Evolutionary conservation across 2,113 vertebrate genomes (phyloP).

Genomic region (Puntigrus tetrazona): DNA sequence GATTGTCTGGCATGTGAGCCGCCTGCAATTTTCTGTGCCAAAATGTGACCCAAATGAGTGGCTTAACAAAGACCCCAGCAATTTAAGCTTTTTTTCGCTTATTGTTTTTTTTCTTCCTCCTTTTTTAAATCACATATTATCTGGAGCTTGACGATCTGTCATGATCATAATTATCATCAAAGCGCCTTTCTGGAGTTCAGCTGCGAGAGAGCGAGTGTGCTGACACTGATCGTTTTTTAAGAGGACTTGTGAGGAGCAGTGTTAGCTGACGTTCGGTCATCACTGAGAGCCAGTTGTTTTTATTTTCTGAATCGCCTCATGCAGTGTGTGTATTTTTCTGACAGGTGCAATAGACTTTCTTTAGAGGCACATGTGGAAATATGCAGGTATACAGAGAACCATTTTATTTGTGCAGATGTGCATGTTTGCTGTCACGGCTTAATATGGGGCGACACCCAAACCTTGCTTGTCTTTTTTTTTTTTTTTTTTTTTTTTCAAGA

Average conservation of each 20-base stretch:
- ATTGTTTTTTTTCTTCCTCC: slow-evolving; percentile 20
- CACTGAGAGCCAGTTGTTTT: slow-evolving; percentile 17
- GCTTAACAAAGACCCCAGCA: slow-evolving; percentile 52
- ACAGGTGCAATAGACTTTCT: slow-evolving; percentile 29
- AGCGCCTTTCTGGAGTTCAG: slow-evolving; percentile 10
- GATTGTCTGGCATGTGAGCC: slow-evolving; percentile 40
- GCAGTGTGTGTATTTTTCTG: slow-evolving; percentile 10
- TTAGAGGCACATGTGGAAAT: slow-evolving; percentile 27
- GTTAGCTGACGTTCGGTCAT: slow-evolving; percentile 7
- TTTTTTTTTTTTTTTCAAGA: not conserved
- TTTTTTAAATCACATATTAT: slow-evolving; percentile 44
- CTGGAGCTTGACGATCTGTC: slow-evolving; percentile 47
- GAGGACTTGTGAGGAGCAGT: slow-evolving; percentile 16
- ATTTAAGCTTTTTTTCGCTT: slow-evolving; percentile 47
- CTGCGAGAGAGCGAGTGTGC: slow-evolving; percentile 19
- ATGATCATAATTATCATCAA: slow-evolving; percentile 50
- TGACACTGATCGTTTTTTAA: slow-evolving; percentile 43
- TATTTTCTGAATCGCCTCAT: not conserved
- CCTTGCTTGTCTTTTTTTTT: slow-evolving; percentile 22
- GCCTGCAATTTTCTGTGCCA: slow-evolving; percentile 49
- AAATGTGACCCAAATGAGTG: slow-evolving; percentile 51
- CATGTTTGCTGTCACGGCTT: slow-evolving; percentile 32
- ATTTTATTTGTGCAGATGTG: slow-evolving; percentile 32
- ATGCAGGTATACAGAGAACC: slow-evolving; percentile 2
- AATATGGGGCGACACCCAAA: slow-evolving; percentile 27